Evolutionary conservation across 2,888 invertebrate species (phyloP), one percentile per base, ranked within the genome.

Genomic region (Eumacrocentrus americanus): DNA sequence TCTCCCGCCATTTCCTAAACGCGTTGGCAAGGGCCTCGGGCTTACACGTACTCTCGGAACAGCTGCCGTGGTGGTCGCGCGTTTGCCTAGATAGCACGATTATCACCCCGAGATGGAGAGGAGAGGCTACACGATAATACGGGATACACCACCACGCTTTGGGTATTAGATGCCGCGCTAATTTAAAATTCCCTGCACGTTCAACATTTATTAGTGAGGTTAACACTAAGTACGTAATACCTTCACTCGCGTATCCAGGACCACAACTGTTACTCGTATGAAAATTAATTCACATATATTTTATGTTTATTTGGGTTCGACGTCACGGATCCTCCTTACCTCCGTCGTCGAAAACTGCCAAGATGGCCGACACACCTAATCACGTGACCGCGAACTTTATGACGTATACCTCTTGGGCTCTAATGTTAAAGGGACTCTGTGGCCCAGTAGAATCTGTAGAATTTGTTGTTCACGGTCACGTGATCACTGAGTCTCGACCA

Each of bases 331-430:
- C 71, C 72, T 75, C 74, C 74, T 73, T 71, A 69, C 72, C 69
- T 74, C 70, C 68, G 71, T 61, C 63, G 72, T 72, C 73, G 73
- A 72, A 75, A 76, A 76, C 75, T 74, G 70, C 70, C 73, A 76
- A 76, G 74, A 76, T 76, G 76, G 76, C 76, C 65, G 66, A 44
- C 58, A 52, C 37, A 44, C 35, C 50, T 59, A 65, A 67, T 76
- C 76, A 76, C 76, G 77, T 76, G 77, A 76, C 69, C 69, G 64
- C 68, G 16, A 71, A 73, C 73, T 74, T 73, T 70, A 68, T 75
- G 74, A 75, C 74, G 74, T 76, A 73, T 64, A n/a, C n/a, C n/a
- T n/a, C n/a, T n/a, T n/a, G n/a, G n/a, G n/a, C n/a, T n/a, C n/a
- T n/a, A n/a, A n/a, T n/a, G 20, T 42, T 42, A 42, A 42, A 42